A percentile compares a stretch with the other conserved stretches of the same genome.
These are phyloP conservation scores for Genyomyrus donnyi DNA, from an alignment of 2,113 vertebrate species.

Conservation along the genomic window DNA sequence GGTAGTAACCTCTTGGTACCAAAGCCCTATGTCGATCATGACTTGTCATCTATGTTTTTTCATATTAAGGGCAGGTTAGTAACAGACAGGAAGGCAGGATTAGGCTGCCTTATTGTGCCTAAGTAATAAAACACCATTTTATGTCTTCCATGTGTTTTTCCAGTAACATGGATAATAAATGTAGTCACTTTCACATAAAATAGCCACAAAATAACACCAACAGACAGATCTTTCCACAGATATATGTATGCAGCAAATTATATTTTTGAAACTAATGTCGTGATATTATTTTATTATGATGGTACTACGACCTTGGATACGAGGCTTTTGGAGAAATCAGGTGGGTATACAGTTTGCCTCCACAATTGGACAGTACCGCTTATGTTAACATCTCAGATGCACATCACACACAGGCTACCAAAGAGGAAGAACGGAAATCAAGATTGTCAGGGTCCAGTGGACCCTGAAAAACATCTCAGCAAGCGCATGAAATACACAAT, in stretches of 20 bases:
- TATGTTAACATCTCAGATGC: not conserved
- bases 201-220: slow-evolving; percentile 55
- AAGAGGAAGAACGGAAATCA: not conserved
- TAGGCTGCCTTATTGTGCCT: slow-evolving; percentile 27
- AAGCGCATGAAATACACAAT: not conserved
- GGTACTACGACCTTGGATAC: not conserved
- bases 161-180: slow-evolving; percentile 52
- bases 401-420: not conserved
- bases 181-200: slow-evolving; percentile 44
- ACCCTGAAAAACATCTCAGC: not conserved
- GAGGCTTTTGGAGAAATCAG: not conserved
- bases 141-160: slow-evolving; percentile 59
- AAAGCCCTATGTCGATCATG: slow-evolving; percentile 23
- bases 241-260: slow-evolving; percentile 50
- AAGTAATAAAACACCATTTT: slow-evolving; percentile 30
- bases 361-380: not conserved
- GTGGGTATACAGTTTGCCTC: not conserved
- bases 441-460: not conserved
- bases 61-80: slow-evolving; percentile 25
- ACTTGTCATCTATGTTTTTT: slow-evolving; percentile 27
- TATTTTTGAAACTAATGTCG: slow-evolving; percentile 56
- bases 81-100: slow-evolving; percentile 24
- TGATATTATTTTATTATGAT: slow-evolving; percentile 52
- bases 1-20: slow-evolving; percentile 9
- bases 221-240: slow-evolving; percentile 60